Base-by-base conservation (phyloP, 1,140 invertebrate genomes). In the Dolichoris vasculosae region DNA sequence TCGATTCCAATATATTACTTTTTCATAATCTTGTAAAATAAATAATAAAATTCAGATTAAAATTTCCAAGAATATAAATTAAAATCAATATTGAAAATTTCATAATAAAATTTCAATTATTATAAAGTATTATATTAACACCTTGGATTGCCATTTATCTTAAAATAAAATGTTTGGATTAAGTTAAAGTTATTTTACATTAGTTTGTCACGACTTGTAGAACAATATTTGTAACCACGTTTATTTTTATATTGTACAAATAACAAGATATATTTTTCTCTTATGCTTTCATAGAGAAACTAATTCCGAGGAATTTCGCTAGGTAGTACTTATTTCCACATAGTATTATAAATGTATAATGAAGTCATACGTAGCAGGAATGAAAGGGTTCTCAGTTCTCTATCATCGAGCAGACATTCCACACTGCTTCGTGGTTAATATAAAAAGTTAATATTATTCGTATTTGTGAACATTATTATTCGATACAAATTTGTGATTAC, bases 301-400 rank as follows among this genome's bases (percentile, higher is more conserved):
- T 32, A 32, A 2, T 6, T 69, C 6, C 20, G 1, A 38, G 38
- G 32, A 69, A 69, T 69, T 69, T 69, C 23, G 2, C 35, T 35
- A 69, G 67, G n/a, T 69, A 69, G 32, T 69, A 38, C 15, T 69
- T 69, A 38, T 13, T 17, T 35, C 32, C 4, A 69, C 32, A n/a
- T 1, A 77, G 46, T 17, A 23, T 51, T 46, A 77, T 77, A 51
- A 77, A 77, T 51, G n/a, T 51, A 15, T 51, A 6, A 77, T 77
- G 46, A 32, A 23, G n/a, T 32, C 11, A 20, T 20, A 32, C 7
- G 46, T 1, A 77, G 75, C 35, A 30, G 46, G 75, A 15, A 8
- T 77, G 30, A 77, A 77, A 51, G 75, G n/a, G 75, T 77, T 77
- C 43, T 48, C n/a, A 48, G 15, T 51, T 51, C n/a, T 64, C 17